These are phyloP conservation scores for Cololabis saira DNA, from an alignment of 2,113 vertebrate species.

Conservation along the genomic window DNA sequence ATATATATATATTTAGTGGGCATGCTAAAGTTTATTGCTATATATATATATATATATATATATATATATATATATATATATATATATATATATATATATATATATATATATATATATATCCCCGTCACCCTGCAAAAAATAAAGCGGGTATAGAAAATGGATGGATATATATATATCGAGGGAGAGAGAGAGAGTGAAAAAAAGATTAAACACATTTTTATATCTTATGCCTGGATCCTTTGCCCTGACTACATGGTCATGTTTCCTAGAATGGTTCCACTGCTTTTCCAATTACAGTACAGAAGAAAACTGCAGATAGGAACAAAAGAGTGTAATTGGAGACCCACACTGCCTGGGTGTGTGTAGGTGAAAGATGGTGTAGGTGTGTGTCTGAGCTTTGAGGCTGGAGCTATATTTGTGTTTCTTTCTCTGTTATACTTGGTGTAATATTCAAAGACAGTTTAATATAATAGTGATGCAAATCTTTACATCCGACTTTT, in stretches of 20 bases:
- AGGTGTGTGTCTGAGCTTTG: conserved; percentile 18
- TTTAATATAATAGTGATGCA: conserved; percentile 37
- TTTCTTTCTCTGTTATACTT: not conserved
- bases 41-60: too few relatives aligned
- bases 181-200: too few relatives aligned
- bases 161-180: too few relatives aligned
- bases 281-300: conserved; percentile 62
- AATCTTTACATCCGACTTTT: conserved; percentile 3
- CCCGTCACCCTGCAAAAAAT: too few relatives aligned
- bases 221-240: conserved; percentile 55
- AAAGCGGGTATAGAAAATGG: too few relatives aligned
- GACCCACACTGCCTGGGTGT: conserved; percentile 33
- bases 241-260: conserved; percentile 30
- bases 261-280: conserved; percentile 59
- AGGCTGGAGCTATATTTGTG: too few relatives aligned
- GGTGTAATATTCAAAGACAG: conserved; percentile 2
- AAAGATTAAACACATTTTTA: conserved; percentile 63
- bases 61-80: too few relatives aligned
- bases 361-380: conserved; percentile 16
- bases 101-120: too few relatives aligned
- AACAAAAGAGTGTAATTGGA: conserved; percentile 33
- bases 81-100: too few relatives aligned
- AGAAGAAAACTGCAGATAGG: conserved; percentile 57
- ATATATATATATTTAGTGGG: too few relatives aligned
- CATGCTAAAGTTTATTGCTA: too few relatives aligned